Evolutionary conservation across 2,113 vertebrate species (phyloP).

Genomic region (Sturnira hondurensis): DNA sequence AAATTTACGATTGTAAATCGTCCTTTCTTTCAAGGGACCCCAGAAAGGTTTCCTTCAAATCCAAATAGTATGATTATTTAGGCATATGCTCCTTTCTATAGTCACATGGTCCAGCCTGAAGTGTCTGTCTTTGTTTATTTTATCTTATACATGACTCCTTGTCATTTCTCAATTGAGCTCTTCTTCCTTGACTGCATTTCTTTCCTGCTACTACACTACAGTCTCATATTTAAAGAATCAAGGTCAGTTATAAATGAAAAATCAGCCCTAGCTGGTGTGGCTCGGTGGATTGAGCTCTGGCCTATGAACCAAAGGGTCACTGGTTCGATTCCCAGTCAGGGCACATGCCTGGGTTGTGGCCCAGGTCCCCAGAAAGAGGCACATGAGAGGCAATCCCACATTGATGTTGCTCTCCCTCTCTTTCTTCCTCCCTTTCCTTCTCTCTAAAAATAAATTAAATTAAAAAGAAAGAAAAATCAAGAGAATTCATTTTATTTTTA

Average conservation of each 20-base stretch:
- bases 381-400: too few relatives aligned
- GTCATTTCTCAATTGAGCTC: neutral
- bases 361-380: too few relatives aligned
- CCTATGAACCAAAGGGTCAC: too few relatives aligned
- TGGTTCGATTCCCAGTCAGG: too few relatives aligned
- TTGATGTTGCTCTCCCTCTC: too few relatives aligned
- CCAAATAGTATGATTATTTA: neutral
- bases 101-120: neutral
- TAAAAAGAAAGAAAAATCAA: neutral
- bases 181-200: neutral
- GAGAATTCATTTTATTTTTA: neutral
- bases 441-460: too few relatives aligned
- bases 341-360: too few relatives aligned
- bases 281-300: too few relatives aligned
- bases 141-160: neutral
- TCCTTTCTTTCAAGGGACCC: neutral
- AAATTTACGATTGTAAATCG: neutral
- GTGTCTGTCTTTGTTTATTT: neutral
- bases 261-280: too few relatives aligned
- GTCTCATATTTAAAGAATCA: neutral
- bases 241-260: neutral
- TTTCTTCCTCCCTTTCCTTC: too few relatives aligned
- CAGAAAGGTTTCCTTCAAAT: conserved; percentile 12
- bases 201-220: neutral
- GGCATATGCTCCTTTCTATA: neutral